Percentiles rank a stretch among this genome's conserved stretches.
Evolutionary conservation across 2,797 vertebrate species (phyloP).

Genomic region (Sebastes iracundus): DNA sequence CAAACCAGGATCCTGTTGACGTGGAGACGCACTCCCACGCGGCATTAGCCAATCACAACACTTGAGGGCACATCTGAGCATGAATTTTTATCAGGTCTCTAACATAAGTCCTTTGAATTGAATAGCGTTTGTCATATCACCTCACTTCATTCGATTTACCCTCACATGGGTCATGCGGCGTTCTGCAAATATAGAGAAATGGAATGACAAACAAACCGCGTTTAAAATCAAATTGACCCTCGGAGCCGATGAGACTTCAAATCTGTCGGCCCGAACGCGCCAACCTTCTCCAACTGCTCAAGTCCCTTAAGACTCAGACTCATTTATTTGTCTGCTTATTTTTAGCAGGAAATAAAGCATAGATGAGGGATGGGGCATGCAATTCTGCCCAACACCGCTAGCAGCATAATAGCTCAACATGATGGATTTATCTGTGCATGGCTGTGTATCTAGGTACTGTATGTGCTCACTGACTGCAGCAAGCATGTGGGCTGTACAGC

Average conservation of each 20-base stretch:
- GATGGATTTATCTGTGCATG: constrained; percentile 73
- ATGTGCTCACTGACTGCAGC: constrained; percentile 44
- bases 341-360: constrained; percentile 69
- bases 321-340: constrained; percentile 73
- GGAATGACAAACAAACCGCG: constrained; percentile 47
- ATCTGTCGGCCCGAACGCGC: constrained; percentile 23
- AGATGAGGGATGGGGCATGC: constrained; percentile 70
- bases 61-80: constrained; percentile 44
- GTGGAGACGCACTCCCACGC: constrained; percentile 49
- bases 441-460: constrained; percentile 51
- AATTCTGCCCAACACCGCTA: constrained; percentile 56
- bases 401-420: constrained; percentile 78
- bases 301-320: constrained; percentile 46
- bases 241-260: constrained; percentile 28
- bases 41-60: constrained; percentile 51
- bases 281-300: constrained; percentile 31
- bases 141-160: constrained; percentile 33
- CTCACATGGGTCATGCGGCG: constrained; percentile 15
- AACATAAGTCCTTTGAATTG: constrained; percentile 52
- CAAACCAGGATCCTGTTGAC: constrained; percentile 56
- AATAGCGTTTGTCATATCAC: constrained; percentile 53
- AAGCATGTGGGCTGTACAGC: constrained; percentile 17
- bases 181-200: constrained; percentile 44
- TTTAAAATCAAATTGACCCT: constrained; percentile 57
- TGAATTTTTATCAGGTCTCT: constrained; percentile 59